Evolutionary conservation across 1,140 invertebrate species (phyloP).

Genomic region (Eupristina koningsbergeri): DNA sequence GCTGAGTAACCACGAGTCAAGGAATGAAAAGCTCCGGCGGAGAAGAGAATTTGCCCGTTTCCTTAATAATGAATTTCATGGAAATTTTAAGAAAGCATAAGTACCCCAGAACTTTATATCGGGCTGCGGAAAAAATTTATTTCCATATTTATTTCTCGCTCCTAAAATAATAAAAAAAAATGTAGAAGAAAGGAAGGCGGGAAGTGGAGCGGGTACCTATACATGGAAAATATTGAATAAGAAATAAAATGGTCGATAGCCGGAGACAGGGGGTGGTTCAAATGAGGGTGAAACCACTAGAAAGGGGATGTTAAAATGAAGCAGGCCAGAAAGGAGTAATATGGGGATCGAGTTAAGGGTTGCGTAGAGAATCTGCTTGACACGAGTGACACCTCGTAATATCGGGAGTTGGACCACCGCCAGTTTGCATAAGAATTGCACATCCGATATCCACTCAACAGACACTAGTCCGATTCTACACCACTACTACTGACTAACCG

Average conservation of each 20-base stretch:
- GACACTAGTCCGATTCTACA: constrained; percentile 41
- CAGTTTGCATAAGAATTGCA: constrained; percentile 71
- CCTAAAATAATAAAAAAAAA: neutral
- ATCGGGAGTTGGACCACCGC: constrained; percentile 65
- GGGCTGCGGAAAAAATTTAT: constrained; percentile 12
- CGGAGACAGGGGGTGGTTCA: neutral
- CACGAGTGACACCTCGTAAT: constrained; percentile 70
- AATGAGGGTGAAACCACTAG: neutral
- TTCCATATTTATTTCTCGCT: constrained; percentile 24
- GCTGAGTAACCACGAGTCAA: constrained; percentile 2
- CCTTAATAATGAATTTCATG: constrained; percentile 18
- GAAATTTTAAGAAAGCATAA: constrained; percentile 6
- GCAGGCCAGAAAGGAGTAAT: constrained; percentile 42
- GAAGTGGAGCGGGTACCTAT: neutral
- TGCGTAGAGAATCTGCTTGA: constrained; percentile 55
- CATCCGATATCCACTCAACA: constrained; percentile 59
- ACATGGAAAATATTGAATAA: constrained; percentile 31
- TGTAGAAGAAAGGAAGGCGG: neutral
- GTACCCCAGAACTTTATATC: neutral
- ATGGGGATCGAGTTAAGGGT: constrained; percentile 57
- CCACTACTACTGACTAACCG: constrained; percentile 23
- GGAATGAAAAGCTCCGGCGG: neutral
- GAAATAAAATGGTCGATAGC: constrained; percentile 27
- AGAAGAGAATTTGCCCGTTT: neutral
- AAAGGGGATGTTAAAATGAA: constrained; percentile 39